Percentiles rank a stretch among this genome's conserved stretches.
phyloP scores from a whole-genome alignment of 2,113 vertebrate genomes.

The Megatriorchis doriae region DNA sequence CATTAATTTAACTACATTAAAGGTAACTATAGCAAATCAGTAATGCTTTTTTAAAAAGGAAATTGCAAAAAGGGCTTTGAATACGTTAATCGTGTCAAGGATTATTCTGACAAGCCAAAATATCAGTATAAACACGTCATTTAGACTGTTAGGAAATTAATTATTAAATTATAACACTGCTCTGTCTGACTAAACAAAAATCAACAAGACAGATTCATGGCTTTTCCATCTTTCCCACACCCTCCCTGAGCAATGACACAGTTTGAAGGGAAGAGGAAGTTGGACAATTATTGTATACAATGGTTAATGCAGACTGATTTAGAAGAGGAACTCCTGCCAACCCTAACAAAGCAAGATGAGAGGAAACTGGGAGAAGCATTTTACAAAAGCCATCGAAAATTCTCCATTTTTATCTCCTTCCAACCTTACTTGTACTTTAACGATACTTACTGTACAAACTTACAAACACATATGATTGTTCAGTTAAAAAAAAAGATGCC shows the following conservation, averaged over 20 bases:
- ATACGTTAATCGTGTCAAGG: neutral
- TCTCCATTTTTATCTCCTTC: neutral
- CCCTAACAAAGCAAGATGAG: neutral
- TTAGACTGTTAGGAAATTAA: neutral
- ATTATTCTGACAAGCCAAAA: neutral
- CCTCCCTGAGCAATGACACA: neutral
- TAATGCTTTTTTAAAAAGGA: neutral
- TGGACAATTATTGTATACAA: neutral
- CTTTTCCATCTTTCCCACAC: conserved; percentile 21
- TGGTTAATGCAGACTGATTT: neutral
- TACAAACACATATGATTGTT: neutral
- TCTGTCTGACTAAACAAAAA: neutral
- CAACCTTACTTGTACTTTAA: neutral
- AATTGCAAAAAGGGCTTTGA: neutral
- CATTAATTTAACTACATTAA: neutral
- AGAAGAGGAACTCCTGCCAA: conserved; percentile 10
- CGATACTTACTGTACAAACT: neutral
- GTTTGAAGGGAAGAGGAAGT: conserved; percentile 9
- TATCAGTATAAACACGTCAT: neutral
- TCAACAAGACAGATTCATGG: neutral
- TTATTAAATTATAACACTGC: neutral
- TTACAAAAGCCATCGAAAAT: neutral
- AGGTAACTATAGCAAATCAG: neutral
- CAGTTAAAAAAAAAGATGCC: neutral
- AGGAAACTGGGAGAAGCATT: neutral